Percentiles rank a stretch among this genome's conserved stretches.
Evolutionary conservation across 2,113 vertebrate genomes (phyloP).

Genomic region (Saimiri boliviensis): DNA sequence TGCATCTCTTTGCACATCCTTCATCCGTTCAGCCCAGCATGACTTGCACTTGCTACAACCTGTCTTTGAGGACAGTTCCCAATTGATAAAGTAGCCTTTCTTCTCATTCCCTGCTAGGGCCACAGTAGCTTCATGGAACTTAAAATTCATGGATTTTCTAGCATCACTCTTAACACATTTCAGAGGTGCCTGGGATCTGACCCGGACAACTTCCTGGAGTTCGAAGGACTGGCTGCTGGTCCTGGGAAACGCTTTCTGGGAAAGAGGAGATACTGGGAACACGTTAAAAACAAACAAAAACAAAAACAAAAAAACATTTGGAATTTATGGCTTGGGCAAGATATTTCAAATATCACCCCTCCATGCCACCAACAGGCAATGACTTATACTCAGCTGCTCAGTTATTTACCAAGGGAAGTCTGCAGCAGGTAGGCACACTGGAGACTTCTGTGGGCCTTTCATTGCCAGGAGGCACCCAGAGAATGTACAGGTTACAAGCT

Average conservation of each 20-base stretch:
- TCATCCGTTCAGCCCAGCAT: neutral
- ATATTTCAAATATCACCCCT: neutral
- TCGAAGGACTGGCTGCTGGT: too few relatives aligned
- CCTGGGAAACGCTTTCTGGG: neutral
- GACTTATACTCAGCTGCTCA: neutral
- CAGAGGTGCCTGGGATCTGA: neutral
- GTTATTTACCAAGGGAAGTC: slow-evolving; percentile 30
- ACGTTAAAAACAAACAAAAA: accelerated
- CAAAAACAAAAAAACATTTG: neutral
- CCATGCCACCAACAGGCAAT: neutral
- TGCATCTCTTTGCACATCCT: neutral
- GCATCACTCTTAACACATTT: neutral
- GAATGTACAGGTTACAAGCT: neutral
- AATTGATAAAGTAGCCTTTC: neutral
- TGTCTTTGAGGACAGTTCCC: neutral
- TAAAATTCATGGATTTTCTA: neutral
- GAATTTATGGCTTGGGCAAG: neutral
- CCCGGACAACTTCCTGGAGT: neutral
- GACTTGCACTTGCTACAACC: neutral
- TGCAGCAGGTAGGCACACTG: neutral
- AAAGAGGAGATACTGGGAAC: neutral
- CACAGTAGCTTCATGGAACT: neutral
- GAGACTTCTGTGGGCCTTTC: neutral
- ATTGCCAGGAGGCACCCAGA: slow-evolving; percentile 33
- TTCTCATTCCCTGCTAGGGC: neutral